A percentile compares a stretch with the other conserved stretches of the same genome.
phyloP scores from a whole-genome alignment of 2,797 vertebrate species.

The Tokudaia muenninki region DNA sequence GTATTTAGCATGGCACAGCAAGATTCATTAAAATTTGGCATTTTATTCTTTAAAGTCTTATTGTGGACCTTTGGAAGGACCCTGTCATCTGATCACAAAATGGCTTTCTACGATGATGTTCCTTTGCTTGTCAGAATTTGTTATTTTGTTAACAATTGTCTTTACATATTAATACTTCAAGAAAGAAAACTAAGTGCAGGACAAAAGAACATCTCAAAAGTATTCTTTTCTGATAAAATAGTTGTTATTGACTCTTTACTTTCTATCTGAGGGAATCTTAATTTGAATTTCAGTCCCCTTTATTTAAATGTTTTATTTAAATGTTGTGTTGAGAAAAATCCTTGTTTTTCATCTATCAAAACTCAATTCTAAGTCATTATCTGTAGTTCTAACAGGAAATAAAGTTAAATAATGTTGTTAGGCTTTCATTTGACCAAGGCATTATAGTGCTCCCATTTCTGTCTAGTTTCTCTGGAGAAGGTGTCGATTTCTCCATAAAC shows the following conservation, averaged over 20 bases:
- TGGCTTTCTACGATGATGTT: conserved; percentile 63
- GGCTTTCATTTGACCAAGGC: not conserved
- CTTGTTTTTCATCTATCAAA: not conserved
- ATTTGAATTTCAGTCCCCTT: not conserved
- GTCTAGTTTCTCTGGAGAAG: not conserved
- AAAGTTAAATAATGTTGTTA: not conserved
- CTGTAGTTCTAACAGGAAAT: not conserved
- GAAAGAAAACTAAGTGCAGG: not conserved
- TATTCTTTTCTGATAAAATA: conserved; percentile 1
- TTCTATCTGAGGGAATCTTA: conserved; percentile 5
- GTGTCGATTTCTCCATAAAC: not conserved
- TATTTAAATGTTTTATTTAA: conserved; percentile 38
- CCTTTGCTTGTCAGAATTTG: conserved; percentile 72
- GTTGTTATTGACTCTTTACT: not conserved
- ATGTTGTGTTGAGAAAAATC: not conserved
- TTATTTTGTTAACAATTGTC: conserved; percentile 64
- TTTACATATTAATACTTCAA: not conserved
- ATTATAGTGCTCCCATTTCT: conserved; percentile 27
- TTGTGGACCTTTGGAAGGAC: conserved; percentile 57
- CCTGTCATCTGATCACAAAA: conserved; percentile 70
- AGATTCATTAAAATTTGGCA: not conserved
- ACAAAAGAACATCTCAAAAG: not conserved
- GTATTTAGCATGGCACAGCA: not conserved
- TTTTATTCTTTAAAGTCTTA: conserved; percentile 64
- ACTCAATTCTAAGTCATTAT: not conserved